Evolutionary conservation across 1,140 invertebrate species (phyloP), one percentile per base, ranked within the genome.

Genomic region (Phthorimaea operculella): DNA sequence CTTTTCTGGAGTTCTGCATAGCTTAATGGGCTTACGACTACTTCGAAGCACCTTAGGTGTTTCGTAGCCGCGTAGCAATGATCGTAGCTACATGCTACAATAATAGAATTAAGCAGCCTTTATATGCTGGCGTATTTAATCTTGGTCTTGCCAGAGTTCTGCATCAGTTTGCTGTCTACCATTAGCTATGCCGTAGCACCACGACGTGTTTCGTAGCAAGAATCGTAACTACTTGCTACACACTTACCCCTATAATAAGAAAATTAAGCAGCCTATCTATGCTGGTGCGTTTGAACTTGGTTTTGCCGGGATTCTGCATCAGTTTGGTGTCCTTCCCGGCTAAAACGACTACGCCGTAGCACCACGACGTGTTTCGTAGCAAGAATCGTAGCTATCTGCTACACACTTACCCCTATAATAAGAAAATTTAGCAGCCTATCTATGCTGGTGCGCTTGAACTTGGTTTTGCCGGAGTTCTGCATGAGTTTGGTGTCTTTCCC

Each of bases 131-230:
- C 99, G 76, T 97, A 92, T 85, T 99, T 99, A 85, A 99, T 99
- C 86, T 97, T 98, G 21, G 97, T 98, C 87, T 98, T 98, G 57
- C 98, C 98, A 74, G 96, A 98, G 88, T 99, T 99, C 90, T 99
- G 98, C 98, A 99, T 99, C 33, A 99, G 89, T 87, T 99, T 99
- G 49, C 98, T 99, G 86, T 99, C 98, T 85, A 98, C 99, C 97
- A 98, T 39, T 97, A 97, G 44, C 97, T 44, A 98, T 91, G 57
- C 97, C 97, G 83, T 98, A 98, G 88, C 97, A 98, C 97, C 96
- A 98, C 76, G 95, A 90, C 1, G 97, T 98, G 83, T 99, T 98
- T 51, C 96, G 88, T 61, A 99, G 84, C 50, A 99, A 90, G 21
- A 65, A n/a, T 98, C 96, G 86, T 98, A 98, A 85, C 21, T 4